Evolutionary conservation across 2,113 vertebrate species (phyloP), one percentile per base, ranked within the genome.

Genomic region (Apistogramma diplotaenia): DNA sequence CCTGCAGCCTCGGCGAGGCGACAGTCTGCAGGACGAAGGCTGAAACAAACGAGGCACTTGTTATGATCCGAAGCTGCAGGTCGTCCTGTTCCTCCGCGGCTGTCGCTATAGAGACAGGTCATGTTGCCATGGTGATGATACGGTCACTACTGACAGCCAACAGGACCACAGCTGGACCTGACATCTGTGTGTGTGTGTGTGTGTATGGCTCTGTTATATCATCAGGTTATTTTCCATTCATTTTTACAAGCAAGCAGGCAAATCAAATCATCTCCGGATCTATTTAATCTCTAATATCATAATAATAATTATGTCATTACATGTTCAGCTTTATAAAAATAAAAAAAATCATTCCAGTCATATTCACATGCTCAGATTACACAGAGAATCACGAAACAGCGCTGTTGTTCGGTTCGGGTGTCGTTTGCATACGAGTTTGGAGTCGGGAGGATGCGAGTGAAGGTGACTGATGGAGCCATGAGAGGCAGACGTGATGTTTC

Each of bases 21-120:
- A 73, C 72, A 12, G 43, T 70, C 21, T 75, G 59, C 60, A 75
- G 51, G 81, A 74, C 53, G 21, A 82, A 85, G 81, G 87, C 88
- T 89, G 54, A 87, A 90, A 77, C 56, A 56, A 83, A 91, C 19
- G 90, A 93, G 92, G 93, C 91, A 94, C 91, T 93, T 94, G 81
- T 87, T 88, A 72, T 83, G 85, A 82, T 84, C 83, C 62, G 55
- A 82, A 91, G 89, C 90, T 82, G 87, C 81, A 75, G 78, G 79
- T 74, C 49, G 18, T 81, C 86, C 82, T 46, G 83, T 81, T 37
- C 23, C 62, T 70, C 62, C 16, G 16, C 5, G 2, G 65, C 85
- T 62, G 83, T 83, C 79, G 74, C 82, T 72, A 74, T 79, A 76
- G 75, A 73, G 79, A 85, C 81, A 31, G 77, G 51, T 56, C 56